Conservation (phyloP, 2,888 invertebrate genomes). For the Lasioglossum zephyrum region DNA sequence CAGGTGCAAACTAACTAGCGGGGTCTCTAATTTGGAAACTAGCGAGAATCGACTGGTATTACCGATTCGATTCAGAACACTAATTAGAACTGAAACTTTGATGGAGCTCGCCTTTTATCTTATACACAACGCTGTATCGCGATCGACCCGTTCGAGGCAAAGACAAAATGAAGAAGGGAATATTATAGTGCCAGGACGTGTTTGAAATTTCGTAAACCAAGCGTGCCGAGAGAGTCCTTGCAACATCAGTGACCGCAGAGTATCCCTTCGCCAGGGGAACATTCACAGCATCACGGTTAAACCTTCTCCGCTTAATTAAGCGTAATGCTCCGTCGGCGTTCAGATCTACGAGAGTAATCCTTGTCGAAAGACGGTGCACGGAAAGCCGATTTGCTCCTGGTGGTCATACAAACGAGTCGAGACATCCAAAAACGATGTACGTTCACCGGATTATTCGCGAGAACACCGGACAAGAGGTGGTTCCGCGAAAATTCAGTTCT, state of each 20-base stretch:
- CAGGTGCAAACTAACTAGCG: background rate
- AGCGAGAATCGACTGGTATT: background rate
- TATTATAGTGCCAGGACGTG: too few species aligned
- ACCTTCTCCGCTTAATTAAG: slow-evolving; percentile 45
- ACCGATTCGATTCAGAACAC: background rate
- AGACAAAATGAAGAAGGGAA: too few species aligned
- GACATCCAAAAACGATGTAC: slow-evolving; percentile 12
- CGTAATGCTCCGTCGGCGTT: slow-evolving; percentile 40
- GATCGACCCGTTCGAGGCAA: too few species aligned
- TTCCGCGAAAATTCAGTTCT: slow-evolving; percentile 11
- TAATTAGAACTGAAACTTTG: background rate
- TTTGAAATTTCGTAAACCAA: background rate
- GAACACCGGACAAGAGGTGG: background rate
- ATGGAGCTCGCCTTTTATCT: background rate
- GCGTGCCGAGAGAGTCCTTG: background rate
- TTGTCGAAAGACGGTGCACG: slow-evolving; percentile 38
- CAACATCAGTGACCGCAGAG: background rate
- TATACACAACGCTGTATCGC: too few species aligned
- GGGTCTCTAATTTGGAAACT: background rate
- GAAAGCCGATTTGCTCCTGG: slow-evolving; percentile 56
- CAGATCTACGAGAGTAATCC: slow-evolving; percentile 43
- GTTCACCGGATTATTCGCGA: background rate
- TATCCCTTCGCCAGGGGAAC: background rate
- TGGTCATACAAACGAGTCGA: slow-evolving; percentile 25
- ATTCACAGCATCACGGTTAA: slow-evolving; percentile 10